Evolutionary conservation across 2,888 invertebrate species (phyloP).

Genomic region (Invenusta paracnida): DNA sequence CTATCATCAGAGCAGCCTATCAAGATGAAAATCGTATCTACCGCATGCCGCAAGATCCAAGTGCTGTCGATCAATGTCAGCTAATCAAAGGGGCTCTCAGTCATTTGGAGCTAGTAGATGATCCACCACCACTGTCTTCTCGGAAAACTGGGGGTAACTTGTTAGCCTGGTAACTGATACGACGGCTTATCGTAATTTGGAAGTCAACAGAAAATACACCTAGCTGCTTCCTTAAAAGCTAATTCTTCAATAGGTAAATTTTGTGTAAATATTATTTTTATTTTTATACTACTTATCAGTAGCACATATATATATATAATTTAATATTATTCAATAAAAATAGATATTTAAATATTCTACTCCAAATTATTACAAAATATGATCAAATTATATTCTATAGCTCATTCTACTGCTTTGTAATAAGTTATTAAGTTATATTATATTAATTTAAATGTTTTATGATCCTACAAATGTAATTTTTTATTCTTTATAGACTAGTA

Average conservation of each 20-base stretch:
- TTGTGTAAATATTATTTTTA: neutral
- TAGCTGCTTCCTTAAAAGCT: neutral
- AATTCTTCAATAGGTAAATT: neutral
- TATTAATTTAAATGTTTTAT: no score
- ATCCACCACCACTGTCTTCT: neutral
- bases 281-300: neutral
- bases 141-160: neutral
- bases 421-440: no score
- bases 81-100: conserved; percentile 36
- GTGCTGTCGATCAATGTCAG: conserved; percentile 16
- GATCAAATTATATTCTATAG: no score
- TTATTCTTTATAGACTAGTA: no score
- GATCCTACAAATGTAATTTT: no score
- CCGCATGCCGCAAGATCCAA: conserved; percentile 35
- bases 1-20: conserved; percentile 32
- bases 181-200: no score
- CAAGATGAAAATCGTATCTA: conserved; percentile 36
- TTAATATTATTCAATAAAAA: no score
- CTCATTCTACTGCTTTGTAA: no score
- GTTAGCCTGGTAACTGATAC: neutral
- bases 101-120: neutral
- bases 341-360: no score
- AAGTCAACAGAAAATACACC: neutral
- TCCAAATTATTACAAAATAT: no score
- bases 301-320: no score